phyloP scores from a whole-genome alignment of 2,888 invertebrate species.

The Andricus curvator region DNA sequence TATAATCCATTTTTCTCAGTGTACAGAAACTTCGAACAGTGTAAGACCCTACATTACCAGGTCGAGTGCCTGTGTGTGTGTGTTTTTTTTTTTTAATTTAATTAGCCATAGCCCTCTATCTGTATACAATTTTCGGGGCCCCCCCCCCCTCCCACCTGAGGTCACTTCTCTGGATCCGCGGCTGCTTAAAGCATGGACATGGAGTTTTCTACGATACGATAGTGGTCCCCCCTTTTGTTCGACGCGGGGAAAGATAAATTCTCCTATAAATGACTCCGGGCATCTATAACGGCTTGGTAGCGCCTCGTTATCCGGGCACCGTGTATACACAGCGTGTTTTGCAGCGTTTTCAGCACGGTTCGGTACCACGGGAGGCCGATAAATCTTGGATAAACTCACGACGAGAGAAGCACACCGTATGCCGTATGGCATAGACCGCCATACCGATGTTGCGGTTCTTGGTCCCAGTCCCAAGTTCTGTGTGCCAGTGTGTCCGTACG shows the following conservation, averaged over 20 bases:
- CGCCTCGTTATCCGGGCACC: conserved; percentile 75
- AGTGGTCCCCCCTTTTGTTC: conserved; percentile 62
- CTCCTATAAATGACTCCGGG: conserved; percentile 72
- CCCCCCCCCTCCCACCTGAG: too few relatives aligned
- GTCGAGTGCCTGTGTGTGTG: too few relatives aligned
- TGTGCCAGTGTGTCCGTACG: not conserved
- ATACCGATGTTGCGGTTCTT: conserved; percentile 49
- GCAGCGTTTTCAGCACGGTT: conserved; percentile 76
- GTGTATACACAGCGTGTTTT: conserved; percentile 69
- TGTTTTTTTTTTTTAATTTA: too few relatives aligned
- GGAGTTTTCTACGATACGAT: conserved; percentile 14
- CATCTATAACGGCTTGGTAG: conserved; percentile 75
- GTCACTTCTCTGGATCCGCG: too few relatives aligned
- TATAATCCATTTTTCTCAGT: too few relatives aligned
- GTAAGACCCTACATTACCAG: too few relatives aligned
- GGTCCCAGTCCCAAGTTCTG: conserved; percentile 24
- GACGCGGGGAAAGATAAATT: conserved; percentile 65
- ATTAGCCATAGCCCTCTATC: too few relatives aligned
- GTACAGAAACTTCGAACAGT: too few relatives aligned
- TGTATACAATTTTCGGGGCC: too few relatives aligned
- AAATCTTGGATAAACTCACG: conserved; percentile 70
- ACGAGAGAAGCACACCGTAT: conserved; percentile 51
- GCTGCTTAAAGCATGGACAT: not conserved
- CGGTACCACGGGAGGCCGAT: conserved; percentile 74
- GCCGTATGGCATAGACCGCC: conserved; percentile 46